phyloP scores from a whole-genome alignment of 2,888 invertebrate species.

The Pseudeuparius sepicola region DNA sequence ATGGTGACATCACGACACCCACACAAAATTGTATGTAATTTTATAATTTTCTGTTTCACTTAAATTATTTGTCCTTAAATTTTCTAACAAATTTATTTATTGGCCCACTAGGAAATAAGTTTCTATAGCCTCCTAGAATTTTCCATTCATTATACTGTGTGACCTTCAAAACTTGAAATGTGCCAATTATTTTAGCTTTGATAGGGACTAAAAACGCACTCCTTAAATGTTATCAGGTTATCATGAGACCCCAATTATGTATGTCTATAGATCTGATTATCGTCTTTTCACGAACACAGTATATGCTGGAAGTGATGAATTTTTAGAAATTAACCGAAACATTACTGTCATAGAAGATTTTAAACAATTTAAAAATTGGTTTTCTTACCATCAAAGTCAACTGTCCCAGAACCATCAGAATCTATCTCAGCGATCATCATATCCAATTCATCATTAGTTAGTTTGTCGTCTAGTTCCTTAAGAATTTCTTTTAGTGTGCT shows the following conservation, averaged over 20 bases:
- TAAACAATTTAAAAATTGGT: constrained; percentile 3
- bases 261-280: neutral
- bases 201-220: constrained; percentile 1
- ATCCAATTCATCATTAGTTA: constrained; percentile 86
- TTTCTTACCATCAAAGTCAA: constrained; percentile 88
- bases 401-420: constrained; percentile 94
- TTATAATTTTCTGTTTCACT: too few species aligned
- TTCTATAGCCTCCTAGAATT: too few species aligned
- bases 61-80: too few species aligned
- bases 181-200: neutral
- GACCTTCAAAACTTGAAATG: neutral
- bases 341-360: neutral
- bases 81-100: too few species aligned
- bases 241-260: neutral
- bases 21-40: too few species aligned
- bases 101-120: too few species aligned
- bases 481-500: constrained; percentile 84
- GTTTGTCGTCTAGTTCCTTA: constrained; percentile 87
- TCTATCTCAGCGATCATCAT: constrained; percentile 98
- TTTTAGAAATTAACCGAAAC: neutral
- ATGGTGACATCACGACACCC: too few species aligned
- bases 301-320: too few species aligned
- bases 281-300: too few species aligned
- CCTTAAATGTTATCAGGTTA: neutral
- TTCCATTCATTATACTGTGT: too few species aligned